These are phyloP conservation scores for Grammomys dolichurus DNA, from an alignment of 2,113 vertebrate species.

Conservation along the genomic window DNA sequence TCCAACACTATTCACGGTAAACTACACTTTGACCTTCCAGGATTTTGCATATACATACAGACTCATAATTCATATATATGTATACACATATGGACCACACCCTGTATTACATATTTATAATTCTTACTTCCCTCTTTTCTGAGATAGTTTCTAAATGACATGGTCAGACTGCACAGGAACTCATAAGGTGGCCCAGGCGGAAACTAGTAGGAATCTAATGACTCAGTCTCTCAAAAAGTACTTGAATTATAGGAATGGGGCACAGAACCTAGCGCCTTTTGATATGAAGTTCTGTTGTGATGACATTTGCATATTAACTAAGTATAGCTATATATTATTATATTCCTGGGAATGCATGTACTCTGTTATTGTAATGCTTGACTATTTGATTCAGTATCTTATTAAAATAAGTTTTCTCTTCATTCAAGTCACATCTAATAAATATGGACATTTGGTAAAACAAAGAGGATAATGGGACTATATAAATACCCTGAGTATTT, in stretches of 20 bases:
- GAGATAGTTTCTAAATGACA: not conserved
- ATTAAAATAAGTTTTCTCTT: conserved; percentile 33
- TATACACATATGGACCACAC: not conserved
- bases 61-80: not conserved
- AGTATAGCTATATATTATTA: not conserved
- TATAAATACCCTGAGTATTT: not conserved
- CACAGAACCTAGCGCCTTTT: not conserved
- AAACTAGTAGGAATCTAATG: not conserved
- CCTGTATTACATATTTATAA: not conserved
- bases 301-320: conserved; percentile 24
- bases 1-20: not conserved
- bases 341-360: not conserved
- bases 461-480: not conserved
- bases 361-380: not conserved
- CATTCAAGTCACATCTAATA: not conserved
- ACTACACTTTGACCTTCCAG: not conserved
- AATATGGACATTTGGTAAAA: conserved; percentile 29
- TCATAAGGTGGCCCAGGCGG: not conserved
- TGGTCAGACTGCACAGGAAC: not conserved
- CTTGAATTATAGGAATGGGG: not conserved
- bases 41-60: not conserved
- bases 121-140: not conserved
- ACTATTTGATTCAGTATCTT: conserved; percentile 3
- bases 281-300: conserved; percentile 1
- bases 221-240: not conserved